These are phyloP conservation scores for Pelobates fuscus DNA, from an alignment of 2,113 vertebrate genomes.

Conservation along the genomic window DNA sequence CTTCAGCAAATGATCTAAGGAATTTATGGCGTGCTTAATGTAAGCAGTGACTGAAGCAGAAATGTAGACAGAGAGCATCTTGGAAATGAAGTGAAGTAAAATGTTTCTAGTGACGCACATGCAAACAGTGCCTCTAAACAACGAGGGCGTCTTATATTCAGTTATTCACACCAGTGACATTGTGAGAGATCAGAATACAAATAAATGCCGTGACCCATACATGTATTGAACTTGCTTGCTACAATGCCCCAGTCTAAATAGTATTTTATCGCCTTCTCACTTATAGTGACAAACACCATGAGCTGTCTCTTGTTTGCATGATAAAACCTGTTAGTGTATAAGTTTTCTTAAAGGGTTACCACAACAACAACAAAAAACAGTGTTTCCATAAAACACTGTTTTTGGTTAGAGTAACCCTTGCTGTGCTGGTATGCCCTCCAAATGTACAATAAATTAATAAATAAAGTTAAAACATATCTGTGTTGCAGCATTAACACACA, in stretches of 20 bases:
- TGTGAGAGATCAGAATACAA: constrained; percentile 29
- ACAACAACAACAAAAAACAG: too few species aligned
- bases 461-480: too few species aligned
- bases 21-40: constrained; percentile 18
- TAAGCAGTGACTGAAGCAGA: constrained; percentile 37
- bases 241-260: background rate
- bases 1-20: constrained; percentile 19
- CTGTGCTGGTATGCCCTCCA: too few species aligned
- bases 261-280: background rate
- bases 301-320: too few species aligned
- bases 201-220: constrained; percentile 34
- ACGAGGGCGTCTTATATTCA: background rate
- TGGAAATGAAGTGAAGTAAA: constrained; percentile 33
- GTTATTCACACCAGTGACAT: constrained; percentile 21
- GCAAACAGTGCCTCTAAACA: constrained; percentile 13
- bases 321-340: too few species aligned
- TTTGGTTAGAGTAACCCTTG: too few species aligned
- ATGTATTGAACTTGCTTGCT: constrained; percentile 27
- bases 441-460: too few species aligned
- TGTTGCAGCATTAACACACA: too few species aligned
- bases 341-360: too few species aligned
- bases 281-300: too few species aligned
- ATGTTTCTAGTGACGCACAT: constrained; percentile 43
- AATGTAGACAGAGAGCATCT: constrained; percentile 27
- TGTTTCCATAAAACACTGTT: too few species aligned